Conservation (phyloP, 2,113 vertebrate genomes). For the Melanerpes aurifrons region DNA sequence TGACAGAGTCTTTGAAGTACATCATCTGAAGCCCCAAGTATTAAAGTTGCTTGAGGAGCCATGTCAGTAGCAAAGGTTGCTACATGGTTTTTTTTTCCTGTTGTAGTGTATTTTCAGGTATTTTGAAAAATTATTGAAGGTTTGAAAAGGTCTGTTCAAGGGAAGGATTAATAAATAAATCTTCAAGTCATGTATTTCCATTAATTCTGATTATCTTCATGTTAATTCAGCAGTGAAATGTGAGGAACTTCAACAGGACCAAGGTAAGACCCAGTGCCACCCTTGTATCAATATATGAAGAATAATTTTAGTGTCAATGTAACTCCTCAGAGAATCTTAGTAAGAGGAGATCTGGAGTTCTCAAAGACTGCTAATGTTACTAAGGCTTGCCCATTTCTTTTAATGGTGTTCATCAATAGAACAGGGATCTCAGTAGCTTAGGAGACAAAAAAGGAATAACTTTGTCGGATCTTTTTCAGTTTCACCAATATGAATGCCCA, state of each 20-base stretch:
- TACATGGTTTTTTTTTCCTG: not conserved
- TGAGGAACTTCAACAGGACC: not conserved
- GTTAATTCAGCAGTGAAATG: not conserved
- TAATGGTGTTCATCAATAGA: not conserved
- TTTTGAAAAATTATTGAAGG: not conserved
- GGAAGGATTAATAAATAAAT: not conserved
- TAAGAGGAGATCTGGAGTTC: not conserved
- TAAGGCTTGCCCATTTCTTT: not conserved
- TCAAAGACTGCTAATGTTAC: slow-evolving; percentile 24
- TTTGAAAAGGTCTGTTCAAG: not conserved
- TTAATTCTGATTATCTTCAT: not conserved
- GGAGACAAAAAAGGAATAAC: not conserved
- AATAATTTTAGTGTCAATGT: slow-evolving; percentile 12
- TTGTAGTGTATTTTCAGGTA: not conserved
- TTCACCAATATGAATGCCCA: not conserved
- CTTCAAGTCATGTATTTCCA: not conserved
- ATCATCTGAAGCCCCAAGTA: slow-evolving; percentile 33
- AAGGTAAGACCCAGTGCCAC: not conserved
- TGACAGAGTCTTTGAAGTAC: slow-evolving; percentile 40
- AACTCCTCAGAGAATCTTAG: not conserved
- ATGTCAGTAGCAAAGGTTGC: not conserved
- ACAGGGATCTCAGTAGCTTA: not conserved
- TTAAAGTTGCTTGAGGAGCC: slow-evolving; percentile 24
- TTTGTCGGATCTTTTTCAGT: not conserved
- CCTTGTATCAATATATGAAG: not conserved